Percentiles rank a stretch among this genome's conserved stretches.
These are phyloP conservation scores for Mesaphorura yosii DNA, from an alignment of 1,140 invertebrate species.

Conservation along the genomic window DNA sequence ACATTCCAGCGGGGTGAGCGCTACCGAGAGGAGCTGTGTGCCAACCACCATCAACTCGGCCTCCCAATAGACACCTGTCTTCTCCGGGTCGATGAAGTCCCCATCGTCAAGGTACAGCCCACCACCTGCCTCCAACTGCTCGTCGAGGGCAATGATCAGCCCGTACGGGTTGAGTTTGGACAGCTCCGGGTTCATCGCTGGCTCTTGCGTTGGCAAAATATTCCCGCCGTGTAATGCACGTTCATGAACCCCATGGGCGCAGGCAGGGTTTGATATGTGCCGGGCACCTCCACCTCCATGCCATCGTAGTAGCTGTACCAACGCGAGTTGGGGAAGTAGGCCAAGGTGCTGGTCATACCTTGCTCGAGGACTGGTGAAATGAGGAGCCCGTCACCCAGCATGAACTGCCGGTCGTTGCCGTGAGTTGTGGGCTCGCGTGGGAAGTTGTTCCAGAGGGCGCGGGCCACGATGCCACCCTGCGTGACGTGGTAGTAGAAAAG, in stretches of 20 bases:
- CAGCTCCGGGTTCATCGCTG: conserved; percentile 49
- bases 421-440: neutral
- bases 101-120: conserved; percentile 67
- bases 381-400: conserved; percentile 26
- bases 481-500: conserved; percentile 33
- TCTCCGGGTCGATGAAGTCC: conserved; percentile 46
- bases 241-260: conserved; percentile 53
- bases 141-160: conserved; percentile 49
- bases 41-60: too few species aligned
- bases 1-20: too few species aligned
- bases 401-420: conserved; percentile 14
- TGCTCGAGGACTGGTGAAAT: conserved; percentile 32
- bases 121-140: conserved; percentile 44
- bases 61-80: neutral
- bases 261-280: conserved; percentile 41
- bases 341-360: conserved; percentile 22
- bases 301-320: conserved; percentile 41
- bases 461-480: neutral
- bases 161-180: conserved; percentile 48
- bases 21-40: too few species aligned
- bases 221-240: conserved; percentile 57
- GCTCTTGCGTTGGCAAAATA: conserved; percentile 56
- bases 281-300: conserved; percentile 36
- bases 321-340: conserved; percentile 37
- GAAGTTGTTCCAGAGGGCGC: neutral